phyloP scores from a whole-genome alignment of 2,888 invertebrate genomes.

The Drosophila glabriapex region DNA sequence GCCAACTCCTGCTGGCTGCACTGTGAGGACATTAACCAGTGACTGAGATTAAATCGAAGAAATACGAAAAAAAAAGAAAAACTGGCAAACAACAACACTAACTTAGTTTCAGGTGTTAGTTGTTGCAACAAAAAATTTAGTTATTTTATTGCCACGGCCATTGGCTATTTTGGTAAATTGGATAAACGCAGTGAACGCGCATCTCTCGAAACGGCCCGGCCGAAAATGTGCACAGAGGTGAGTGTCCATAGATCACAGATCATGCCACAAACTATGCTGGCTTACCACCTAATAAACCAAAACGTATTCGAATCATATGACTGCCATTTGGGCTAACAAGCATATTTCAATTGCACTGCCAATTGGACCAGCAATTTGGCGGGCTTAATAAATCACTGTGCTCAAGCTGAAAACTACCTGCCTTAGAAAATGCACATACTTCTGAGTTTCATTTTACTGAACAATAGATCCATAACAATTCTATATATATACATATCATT shows the following conservation, averaged over 20 bases:
- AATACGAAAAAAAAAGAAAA: conserved; percentile 27
- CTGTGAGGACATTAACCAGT: conserved; percentile 56
- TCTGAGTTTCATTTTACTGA: neutral
- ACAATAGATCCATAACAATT: conserved; percentile 15
- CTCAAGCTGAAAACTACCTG: conserved; percentile 35
- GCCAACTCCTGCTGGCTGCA: conserved; percentile 57
- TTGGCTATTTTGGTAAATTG: conserved; percentile 55
- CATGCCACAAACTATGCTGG: neutral
- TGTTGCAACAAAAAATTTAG: conserved; percentile 23
- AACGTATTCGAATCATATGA: neutral
- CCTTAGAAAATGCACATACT: neutral
- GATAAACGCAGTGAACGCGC: conserved; percentile 66
- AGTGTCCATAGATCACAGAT: conserved; percentile 41
- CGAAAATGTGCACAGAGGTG: conserved; percentile 78
- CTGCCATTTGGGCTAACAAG: conserved; percentile 7
- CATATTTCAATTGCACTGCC: conserved; percentile 16
- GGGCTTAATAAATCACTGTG: conserved; percentile 31
- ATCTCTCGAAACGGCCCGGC: conserved; percentile 64
- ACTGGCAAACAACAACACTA: conserved; percentile 35
- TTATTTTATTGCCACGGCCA: conserved; percentile 35
- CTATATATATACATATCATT: no score
- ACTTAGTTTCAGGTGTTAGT: conserved; percentile 21
- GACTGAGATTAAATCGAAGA: conserved; percentile 36
- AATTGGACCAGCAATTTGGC: conserved; percentile 56
- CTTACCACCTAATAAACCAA: neutral